Conservation (phyloP, 2,797 vertebrate species). For the Threskiornis aethiopicus region DNA sequence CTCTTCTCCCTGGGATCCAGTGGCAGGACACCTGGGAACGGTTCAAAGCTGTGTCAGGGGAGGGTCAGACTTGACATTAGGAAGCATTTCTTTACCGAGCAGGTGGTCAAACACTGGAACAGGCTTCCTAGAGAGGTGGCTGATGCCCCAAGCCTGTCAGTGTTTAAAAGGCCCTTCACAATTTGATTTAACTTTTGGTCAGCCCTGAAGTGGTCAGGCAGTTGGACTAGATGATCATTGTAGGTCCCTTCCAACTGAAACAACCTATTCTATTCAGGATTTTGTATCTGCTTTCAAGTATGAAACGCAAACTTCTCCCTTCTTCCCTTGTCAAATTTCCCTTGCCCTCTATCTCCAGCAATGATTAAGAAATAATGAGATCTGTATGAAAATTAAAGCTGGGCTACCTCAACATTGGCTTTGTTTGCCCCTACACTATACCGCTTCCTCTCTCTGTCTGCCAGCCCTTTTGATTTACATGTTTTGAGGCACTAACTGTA, state of each 20-base stretch:
- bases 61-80: neutral
- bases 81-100: neutral
- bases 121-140: neutral
- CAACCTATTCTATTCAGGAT: neutral
- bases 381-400: neutral
- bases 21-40: neutral
- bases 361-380: neutral
- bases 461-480: neutral
- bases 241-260: neutral
- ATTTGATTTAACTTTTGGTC: neutral
- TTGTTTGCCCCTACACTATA: neutral
- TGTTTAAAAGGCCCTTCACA: neutral
- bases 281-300: neutral
- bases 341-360: neutral
- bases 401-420: neutral
- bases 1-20: neutral
- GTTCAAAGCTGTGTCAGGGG: neutral
- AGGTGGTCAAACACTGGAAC: neutral
- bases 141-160: neutral
- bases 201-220: neutral
- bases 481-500: neutral
- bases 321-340: neutral
- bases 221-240: neutral
- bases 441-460: neutral
- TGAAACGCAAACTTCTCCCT: neutral